Evolutionary conservation across 2,113 vertebrate species (phyloP).

Genomic region (Nothocercus julius): DNA sequence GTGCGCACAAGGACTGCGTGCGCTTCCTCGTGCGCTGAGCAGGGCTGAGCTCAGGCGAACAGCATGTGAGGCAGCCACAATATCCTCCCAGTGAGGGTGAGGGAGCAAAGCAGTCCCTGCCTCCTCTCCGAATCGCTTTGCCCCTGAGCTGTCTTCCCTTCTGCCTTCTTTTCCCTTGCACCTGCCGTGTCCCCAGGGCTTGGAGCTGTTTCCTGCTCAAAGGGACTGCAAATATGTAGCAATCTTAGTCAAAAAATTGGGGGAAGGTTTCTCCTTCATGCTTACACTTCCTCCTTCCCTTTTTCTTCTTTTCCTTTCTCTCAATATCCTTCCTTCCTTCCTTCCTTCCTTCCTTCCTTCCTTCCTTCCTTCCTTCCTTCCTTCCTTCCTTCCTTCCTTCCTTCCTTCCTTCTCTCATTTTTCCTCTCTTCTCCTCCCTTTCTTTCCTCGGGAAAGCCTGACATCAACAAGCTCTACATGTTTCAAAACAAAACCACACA

Average conservation of each 20-base stretch:
- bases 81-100: neutral
- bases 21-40: fast-evolving
- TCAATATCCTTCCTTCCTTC: neutral
- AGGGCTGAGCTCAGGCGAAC: neutral
- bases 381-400: too few relatives aligned
- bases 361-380: too few relatives aligned
- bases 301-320: neutral
- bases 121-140: neutral
- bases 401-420: too few relatives aligned
- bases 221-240: neutral
- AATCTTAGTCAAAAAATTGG: neutral
- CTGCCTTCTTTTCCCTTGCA: neutral
- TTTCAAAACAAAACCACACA: neutral
- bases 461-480: neutral
- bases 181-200: neutral
- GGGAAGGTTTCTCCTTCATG: neutral
- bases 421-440: neutral
- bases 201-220: neutral
- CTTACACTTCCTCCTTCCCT: neutral
- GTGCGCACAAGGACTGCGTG: neutral
- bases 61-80: fast-evolving
- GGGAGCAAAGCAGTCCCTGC: neutral
- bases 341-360: neutral
- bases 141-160: neutral
- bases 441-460: neutral